These are phyloP conservation scores for Neuroterus valhalla DNA, from an alignment of 1,140 invertebrate species.

Conservation along the genomic window DNA sequence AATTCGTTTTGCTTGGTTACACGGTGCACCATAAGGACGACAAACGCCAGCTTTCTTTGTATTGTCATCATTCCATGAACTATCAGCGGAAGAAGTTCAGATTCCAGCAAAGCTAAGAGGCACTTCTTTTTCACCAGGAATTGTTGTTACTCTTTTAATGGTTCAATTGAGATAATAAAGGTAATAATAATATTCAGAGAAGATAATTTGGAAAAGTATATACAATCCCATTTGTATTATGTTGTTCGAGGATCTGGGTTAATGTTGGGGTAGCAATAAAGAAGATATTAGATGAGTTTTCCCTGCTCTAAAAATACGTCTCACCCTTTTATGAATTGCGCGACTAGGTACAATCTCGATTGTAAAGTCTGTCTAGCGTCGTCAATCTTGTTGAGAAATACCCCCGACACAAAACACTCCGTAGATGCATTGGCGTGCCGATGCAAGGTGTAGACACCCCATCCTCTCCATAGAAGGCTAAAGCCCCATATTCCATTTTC, in stretches of 20 bases:
- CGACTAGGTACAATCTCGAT: slow-evolving; percentile 10
- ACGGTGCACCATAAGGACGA: neutral
- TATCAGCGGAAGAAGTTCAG: too few species aligned
- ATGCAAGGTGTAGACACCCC: slow-evolving; percentile 25
- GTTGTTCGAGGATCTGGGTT: neutral
- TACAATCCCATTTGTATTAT: too few species aligned
- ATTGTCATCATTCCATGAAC: too few species aligned
- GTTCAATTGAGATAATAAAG: too few species aligned
- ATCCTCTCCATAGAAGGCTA: neutral
- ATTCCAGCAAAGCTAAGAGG: too few species aligned
- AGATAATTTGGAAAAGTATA: too few species aligned
- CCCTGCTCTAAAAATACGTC: neutral
- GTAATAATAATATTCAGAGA: too few species aligned
- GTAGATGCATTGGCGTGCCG: slow-evolving; percentile 26
- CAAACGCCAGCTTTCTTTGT: slow-evolving; percentile 15
- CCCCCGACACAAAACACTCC: slow-evolving; percentile 11
- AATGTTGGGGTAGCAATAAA: neutral
- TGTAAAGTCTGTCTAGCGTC: slow-evolving; percentile 39
- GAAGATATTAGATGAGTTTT: neutral
- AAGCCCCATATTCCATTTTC: slow-evolving; percentile 24
- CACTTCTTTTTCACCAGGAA: too few species aligned
- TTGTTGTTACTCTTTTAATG: too few species aligned
- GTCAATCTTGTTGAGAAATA: slow-evolving; percentile 42
- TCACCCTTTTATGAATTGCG: slow-evolving; percentile 13
- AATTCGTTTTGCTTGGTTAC: slow-evolving; percentile 51